Conservation (phyloP, 2,113 vertebrate species). For the Peromyscus maniculatus region DNA sequence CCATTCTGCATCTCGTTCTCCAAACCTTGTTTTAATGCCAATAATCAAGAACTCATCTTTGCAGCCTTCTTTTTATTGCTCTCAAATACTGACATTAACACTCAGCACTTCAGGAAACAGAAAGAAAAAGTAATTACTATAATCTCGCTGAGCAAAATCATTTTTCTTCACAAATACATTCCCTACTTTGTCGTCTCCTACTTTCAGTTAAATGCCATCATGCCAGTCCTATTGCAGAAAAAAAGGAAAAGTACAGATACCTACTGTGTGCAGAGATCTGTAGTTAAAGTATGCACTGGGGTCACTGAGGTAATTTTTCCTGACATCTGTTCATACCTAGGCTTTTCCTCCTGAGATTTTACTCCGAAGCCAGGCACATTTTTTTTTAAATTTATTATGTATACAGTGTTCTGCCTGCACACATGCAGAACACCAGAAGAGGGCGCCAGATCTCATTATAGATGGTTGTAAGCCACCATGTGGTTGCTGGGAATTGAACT, state of each 20-base stretch:
- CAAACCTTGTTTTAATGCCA: background rate
- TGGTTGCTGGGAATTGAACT: too few relatives aligned
- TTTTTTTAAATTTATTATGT: background rate
- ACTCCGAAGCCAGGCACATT: background rate
- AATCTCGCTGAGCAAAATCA: background rate
- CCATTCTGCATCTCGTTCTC: background rate
- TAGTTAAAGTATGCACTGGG: background rate
- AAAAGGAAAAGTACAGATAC: background rate
- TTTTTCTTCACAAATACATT: background rate
- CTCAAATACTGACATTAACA: background rate
- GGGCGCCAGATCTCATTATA: too few relatives aligned
- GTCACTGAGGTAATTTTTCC: background rate
- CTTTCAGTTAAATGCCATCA: background rate
- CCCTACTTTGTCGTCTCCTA: background rate
- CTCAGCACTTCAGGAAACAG: background rate
- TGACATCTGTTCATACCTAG: background rate
- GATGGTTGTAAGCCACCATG: too few relatives aligned
- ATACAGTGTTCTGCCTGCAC: too few relatives aligned
- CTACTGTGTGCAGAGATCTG: background rate
- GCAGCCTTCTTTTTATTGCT: background rate
- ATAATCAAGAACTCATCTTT: background rate
- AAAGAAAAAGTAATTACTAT: conserved; percentile 20
- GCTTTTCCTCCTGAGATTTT: conserved; percentile 40
- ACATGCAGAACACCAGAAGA: too few relatives aligned
- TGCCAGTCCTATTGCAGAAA: background rate